Evolutionary conservation across 2,797 vertebrate species (phyloP).

Genomic region (Tiaroga cobitis): DNA sequence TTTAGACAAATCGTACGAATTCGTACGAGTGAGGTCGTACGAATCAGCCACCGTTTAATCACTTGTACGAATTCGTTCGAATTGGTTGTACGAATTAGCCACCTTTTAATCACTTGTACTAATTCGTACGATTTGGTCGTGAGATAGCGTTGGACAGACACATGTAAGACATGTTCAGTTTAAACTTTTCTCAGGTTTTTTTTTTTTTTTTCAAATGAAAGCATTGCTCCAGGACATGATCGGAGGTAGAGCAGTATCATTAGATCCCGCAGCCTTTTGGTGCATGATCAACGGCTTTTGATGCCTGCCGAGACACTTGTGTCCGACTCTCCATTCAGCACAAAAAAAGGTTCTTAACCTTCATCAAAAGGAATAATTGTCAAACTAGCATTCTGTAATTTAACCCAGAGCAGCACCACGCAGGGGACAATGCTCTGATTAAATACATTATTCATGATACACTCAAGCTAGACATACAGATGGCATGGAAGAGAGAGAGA

Average conservation of each 20-base stretch:
- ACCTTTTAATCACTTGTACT: too few species aligned
- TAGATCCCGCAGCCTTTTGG: neutral
- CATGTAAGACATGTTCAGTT: neutral
- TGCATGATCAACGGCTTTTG: slow-evolving; percentile 1
- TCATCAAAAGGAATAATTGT: neutral
- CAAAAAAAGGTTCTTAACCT: slow-evolving; percentile 24
- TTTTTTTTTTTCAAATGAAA: neutral
- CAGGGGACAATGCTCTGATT: slow-evolving; percentile 51
- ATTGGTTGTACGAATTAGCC: too few species aligned
- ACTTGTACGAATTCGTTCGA: too few species aligned
- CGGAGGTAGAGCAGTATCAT: neutral
- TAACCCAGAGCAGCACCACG: slow-evolving; percentile 33
- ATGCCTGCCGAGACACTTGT: neutral
- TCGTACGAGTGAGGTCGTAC: too few species aligned
- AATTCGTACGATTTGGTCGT: too few species aligned
- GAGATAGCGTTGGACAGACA: too few species aligned
- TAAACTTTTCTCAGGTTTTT: neutral
- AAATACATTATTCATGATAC: slow-evolving; percentile 60
- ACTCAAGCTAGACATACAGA: slow-evolving; percentile 23
- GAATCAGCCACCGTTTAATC: too few species aligned
- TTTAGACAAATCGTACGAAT: too few species aligned
- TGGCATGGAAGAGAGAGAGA: neutral
- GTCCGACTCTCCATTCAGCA: neutral
- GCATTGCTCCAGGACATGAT: neutral
- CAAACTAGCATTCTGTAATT: slow-evolving; percentile 41